phyloP scores from a whole-genome alignment of 2,113 vertebrate species.

The Anguilla japonica region DNA sequence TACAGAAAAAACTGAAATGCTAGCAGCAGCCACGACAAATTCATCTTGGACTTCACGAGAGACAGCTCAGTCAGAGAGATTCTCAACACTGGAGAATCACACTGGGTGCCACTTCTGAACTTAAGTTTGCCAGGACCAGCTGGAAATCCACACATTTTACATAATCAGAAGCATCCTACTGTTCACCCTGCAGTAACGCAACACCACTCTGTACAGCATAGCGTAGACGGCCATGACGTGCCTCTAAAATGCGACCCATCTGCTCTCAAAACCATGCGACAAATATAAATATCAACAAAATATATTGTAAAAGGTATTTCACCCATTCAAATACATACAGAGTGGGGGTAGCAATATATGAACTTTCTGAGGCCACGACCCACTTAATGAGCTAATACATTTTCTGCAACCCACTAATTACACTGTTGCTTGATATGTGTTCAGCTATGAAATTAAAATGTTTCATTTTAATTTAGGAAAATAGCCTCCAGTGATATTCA shows the following conservation, averaged over 20 bases:
- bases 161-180: background rate
- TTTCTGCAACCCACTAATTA: background rate
- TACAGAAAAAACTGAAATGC: too few relatives aligned
- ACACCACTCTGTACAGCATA: background rate
- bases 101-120: background rate
- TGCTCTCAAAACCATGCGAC: background rate
- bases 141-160: background rate
- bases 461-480: too few relatives aligned
- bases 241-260: background rate
- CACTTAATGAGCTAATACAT: background rate
- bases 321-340: background rate
- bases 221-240: background rate
- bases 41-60: background rate
- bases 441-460: too few relatives aligned
- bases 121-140: background rate
- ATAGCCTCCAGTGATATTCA: too few relatives aligned
- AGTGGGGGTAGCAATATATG: background rate
- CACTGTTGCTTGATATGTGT: too few relatives aligned
- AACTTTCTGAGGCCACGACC: background rate
- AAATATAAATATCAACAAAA: background rate
- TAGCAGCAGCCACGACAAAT: too few relatives aligned
- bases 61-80: background rate
- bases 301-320: background rate
- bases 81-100: background rate
- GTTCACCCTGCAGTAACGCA: background rate